phyloP scores from a whole-genome alignment of 2,113 vertebrate genomes.

The Tetraodon nigroviridis region DNA sequence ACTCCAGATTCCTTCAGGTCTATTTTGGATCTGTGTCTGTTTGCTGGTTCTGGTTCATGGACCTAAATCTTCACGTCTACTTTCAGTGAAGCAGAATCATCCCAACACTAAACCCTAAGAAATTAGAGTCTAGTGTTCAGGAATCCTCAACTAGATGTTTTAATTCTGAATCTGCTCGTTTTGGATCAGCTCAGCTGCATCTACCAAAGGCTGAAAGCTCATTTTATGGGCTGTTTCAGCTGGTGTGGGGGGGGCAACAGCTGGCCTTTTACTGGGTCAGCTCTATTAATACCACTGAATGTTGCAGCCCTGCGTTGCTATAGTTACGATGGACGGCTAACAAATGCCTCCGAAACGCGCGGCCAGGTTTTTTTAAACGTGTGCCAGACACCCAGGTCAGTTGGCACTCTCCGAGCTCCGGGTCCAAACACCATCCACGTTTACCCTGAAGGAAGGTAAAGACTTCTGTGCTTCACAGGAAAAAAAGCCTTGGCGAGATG shows the following conservation, averaged over 20 bases:
- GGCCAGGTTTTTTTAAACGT: constrained; percentile 10
- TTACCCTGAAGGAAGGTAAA: neutral
- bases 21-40: constrained; percentile 26
- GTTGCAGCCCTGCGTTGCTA: constrained; percentile 43
- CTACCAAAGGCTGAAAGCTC: neutral
- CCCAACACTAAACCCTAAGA: no score
- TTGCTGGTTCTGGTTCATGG: constrained; percentile 4
- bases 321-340: constrained; percentile 32
- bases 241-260: constrained; percentile 35
- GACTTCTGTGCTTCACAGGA: constrained; percentile 73
- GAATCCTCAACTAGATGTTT: no score
- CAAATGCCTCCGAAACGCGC: constrained; percentile 36
- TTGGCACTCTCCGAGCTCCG: no score
- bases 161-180: no score
- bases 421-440: no score
- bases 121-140: no score
- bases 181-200: no score
- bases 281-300: constrained; percentile 69
- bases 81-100: no score
- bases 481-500: constrained; percentile 91
- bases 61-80: neutral
- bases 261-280: constrained; percentile 41
- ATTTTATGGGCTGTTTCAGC: constrained; percentile 16
- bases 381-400: neutral
- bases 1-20: constrained; percentile 10